These are phyloP conservation scores for Vannuccia rotundouncinata DNA, from an alignment of 2,888 invertebrate species.

Conservation along the genomic window DNA sequence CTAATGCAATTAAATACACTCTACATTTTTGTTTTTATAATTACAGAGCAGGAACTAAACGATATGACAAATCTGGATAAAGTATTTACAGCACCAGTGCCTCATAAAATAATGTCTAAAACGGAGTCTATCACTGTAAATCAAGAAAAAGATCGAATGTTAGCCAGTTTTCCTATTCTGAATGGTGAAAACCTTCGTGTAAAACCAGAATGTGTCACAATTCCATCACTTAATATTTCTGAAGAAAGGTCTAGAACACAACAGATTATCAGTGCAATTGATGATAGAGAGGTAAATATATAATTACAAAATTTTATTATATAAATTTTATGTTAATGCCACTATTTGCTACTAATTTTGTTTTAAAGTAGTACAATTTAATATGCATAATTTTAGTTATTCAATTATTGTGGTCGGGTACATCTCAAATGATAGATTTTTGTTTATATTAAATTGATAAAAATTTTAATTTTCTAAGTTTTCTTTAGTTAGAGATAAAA, in stretches of 20 bases:
- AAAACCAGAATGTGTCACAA: background rate
- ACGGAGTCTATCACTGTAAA: background rate
- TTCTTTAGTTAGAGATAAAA: too few relatives aligned
- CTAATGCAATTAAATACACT: too few relatives aligned
- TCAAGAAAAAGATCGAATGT: background rate
- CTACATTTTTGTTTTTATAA: too few relatives aligned
- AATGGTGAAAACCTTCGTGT: background rate
- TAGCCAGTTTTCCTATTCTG: background rate
- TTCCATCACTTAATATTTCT: background rate
- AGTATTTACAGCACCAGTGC: background rate
- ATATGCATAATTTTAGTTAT: too few relatives aligned
- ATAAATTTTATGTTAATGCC: too few relatives aligned
- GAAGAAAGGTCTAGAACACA: background rate
- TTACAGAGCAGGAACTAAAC: background rate
- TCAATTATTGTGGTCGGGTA: too few relatives aligned
- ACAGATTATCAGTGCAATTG: background rate
- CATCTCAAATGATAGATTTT: too few relatives aligned
- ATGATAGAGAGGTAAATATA: constrained; percentile 17
- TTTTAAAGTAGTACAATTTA: too few relatives aligned
- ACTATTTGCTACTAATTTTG: too few relatives aligned
- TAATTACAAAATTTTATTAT: too few relatives aligned
- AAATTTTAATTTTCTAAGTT: too few relatives aligned
- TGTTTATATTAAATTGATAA: too few relatives aligned
- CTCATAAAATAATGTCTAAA: background rate
- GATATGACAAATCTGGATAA: background rate